These are phyloP conservation scores for Gallirallus australis DNA, from an alignment of 2,797 vertebrate genomes.

Conservation along the genomic window DNA sequence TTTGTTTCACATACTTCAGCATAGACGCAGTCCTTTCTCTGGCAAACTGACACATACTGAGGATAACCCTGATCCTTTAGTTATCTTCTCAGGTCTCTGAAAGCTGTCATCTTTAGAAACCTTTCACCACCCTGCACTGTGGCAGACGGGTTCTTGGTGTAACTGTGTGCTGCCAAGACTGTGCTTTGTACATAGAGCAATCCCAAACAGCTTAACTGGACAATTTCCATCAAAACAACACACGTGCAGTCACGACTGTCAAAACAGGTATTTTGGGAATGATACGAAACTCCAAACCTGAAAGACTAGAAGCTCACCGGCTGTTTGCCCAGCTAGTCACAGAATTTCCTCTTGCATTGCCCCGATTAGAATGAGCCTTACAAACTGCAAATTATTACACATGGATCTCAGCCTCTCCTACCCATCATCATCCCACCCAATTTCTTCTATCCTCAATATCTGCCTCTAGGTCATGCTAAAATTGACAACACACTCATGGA, in stretches of 20 bases:
- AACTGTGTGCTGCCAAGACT: no score
- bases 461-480: background rate
- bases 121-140: background rate
- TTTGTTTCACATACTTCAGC: background rate
- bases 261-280: background rate
- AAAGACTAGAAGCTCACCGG: background rate
- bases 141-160: background rate
- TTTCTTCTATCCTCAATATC: background rate
- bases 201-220: background rate
- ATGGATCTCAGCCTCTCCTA: background rate
- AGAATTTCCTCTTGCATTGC: background rate
- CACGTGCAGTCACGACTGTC: background rate
- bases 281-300: background rate
- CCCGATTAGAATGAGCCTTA: background rate
- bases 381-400: background rate
- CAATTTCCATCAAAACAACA: background rate
- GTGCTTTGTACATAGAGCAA: fast-evolving
- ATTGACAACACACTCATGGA: background rate
- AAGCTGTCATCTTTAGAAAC: background rate
- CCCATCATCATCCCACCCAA: background rate
- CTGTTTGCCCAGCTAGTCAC: background rate
- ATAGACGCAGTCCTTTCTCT: background rate
- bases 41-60: background rate
- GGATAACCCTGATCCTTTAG: background rate
- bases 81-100: background rate